Conservation (phyloP, 2,888 invertebrate genomes). For the Hanleya hanleyi region DNA sequence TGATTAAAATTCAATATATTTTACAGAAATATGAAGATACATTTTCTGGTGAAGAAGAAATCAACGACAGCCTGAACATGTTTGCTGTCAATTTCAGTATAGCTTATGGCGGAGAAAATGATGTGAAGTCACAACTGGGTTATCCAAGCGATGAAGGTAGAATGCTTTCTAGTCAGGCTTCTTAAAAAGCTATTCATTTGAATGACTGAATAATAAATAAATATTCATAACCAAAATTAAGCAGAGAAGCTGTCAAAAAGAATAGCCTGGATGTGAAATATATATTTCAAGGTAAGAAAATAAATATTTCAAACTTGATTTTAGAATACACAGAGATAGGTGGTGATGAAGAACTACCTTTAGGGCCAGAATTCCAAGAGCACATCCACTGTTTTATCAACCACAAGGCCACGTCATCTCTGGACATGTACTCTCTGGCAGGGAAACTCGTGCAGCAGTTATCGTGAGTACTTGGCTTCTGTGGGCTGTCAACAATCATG, state of each 20-base stretch:
- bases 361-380: slow-evolving; percentile 69
- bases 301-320: too few species aligned
- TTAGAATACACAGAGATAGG: slow-evolving; percentile 68
- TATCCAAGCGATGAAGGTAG: slow-evolving; percentile 54
- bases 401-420: slow-evolving; percentile 30
- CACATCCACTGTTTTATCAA: slow-evolving; percentile 62
- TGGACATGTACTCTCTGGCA: slow-evolving; percentile 51
- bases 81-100: slow-evolving; percentile 68
- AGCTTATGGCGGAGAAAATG: slow-evolving; percentile 69
- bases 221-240: too few species aligned
- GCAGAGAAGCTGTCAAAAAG: too few species aligned
- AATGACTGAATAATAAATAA: too few species aligned
- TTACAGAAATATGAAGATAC: slow-evolving; percentile 65
- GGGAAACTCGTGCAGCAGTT: slow-evolving; percentile 67
- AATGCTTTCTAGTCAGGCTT: too few species aligned
- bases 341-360: slow-evolving; percentile 69
- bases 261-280: too few species aligned
- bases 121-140: slow-evolving; percentile 69
- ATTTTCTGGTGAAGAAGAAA: slow-evolving; percentile 63
- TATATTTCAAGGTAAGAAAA: too few species aligned
- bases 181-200: too few species aligned
- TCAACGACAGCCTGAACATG: slow-evolving; percentile 66
- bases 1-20: too few species aligned
- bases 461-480: slow-evolving; percentile 46
- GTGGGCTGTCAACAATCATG: too few species aligned